Percentiles rank a stretch among this genome's conserved stretches.
phyloP scores from a whole-genome alignment of 2,888 invertebrate genomes.

The Stratiomys singularior region DNA sequence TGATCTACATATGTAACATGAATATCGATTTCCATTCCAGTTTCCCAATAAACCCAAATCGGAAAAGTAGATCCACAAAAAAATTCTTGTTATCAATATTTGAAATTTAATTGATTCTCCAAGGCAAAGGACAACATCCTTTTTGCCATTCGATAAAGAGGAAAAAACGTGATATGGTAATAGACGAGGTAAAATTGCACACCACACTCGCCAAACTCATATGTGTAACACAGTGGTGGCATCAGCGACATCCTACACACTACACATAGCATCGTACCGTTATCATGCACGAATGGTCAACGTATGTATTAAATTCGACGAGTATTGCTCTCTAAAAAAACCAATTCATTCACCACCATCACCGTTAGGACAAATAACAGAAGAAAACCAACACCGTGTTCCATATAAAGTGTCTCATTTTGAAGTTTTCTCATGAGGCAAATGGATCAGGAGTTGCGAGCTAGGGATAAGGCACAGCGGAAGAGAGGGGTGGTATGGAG shows the following conservation, averaged over 20 bases:
- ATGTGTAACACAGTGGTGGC: not conserved
- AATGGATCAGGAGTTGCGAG: not conserved
- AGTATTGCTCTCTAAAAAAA: conserved; percentile 4
- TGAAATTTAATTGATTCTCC: conserved; percentile 42
- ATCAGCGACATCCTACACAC: not conserved
- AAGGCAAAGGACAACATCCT: conserved; percentile 32
- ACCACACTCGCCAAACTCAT: not conserved
- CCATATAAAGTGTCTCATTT: conserved; percentile 48
- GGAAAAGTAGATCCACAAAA: not conserved
- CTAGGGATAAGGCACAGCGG: not conserved
- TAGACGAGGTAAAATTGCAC: not conserved
- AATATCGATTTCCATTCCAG: conserved; percentile 25
- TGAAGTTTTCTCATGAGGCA: conserved; percentile 33
- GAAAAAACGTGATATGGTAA: conserved; percentile 29
- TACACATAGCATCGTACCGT: not conserved
- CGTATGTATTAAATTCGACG: not conserved
- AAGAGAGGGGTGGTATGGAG: not conserved
- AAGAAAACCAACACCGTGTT: conserved; percentile 15
- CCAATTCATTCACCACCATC: conserved; percentile 17
- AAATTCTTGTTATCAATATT: conserved; percentile 41
- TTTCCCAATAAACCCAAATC: not conserved
- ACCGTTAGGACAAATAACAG: conserved; percentile 40
- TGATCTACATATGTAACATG: no score
- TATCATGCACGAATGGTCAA: conserved; percentile 6
- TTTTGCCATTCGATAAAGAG: conserved; percentile 4